phyloP scores from a whole-genome alignment of 2,113 vertebrate genomes.

The Cairina moschata region DNA sequence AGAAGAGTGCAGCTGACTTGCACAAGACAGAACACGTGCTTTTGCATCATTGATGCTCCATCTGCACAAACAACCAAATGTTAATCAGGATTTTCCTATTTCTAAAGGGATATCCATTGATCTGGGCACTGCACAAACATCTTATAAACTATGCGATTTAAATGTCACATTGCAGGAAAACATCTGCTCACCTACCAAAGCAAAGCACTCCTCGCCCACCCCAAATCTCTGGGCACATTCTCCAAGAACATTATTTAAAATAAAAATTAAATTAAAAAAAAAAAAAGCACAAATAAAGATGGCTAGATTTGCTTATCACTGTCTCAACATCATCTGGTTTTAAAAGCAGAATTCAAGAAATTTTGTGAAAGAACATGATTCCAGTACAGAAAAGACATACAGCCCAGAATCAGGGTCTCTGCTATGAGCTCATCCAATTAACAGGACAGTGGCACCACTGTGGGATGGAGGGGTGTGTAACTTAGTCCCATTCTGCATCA shows the following conservation, averaged over 20 bases:
- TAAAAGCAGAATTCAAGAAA: neutral
- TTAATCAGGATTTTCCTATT: neutral
- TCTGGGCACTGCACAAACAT: accelerated
- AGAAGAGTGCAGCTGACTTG: neutral
- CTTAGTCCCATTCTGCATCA: neutral
- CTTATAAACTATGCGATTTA: neutral
- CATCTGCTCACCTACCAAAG: neutral
- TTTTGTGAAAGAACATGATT: neutral
- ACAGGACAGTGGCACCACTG: neutral
- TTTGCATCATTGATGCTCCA: neutral
- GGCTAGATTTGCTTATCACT: neutral
- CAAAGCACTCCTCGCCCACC: neutral
- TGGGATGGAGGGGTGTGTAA: neutral
- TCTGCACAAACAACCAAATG: neutral
- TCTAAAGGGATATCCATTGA: neutral
- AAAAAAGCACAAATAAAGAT: neutral
- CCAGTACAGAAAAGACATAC: too few species aligned
- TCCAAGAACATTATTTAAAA: neutral
- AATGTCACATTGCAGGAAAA: neutral
- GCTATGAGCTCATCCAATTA: neutral
- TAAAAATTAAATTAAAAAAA: neutral
- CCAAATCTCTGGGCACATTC: neutral
- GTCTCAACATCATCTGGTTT: neutral
- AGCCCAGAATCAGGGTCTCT: neutral
- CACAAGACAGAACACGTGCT: neutral